Evolutionary conservation across 2,113 vertebrate genomes (phyloP), one percentile per base, ranked within the genome.

Genomic region (Ameiurus melas): DNA sequence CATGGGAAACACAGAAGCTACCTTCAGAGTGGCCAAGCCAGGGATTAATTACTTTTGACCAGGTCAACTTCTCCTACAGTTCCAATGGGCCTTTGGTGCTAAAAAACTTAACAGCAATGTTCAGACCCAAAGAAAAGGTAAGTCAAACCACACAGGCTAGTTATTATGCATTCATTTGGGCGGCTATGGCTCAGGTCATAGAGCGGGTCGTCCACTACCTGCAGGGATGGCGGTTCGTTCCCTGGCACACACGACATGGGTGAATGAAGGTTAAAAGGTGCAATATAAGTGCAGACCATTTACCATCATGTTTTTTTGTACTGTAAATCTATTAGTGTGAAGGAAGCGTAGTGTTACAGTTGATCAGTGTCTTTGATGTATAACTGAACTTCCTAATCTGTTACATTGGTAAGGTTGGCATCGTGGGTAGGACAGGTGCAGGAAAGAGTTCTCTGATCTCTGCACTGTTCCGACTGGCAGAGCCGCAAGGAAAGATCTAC

Each of bases 391-490:
- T 82, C 0, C 43, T 4, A 55, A 43, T 53, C 2, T 51, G 39
- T 62, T 62, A 85, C 30, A 79, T 86, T 90, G 85, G 68, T 0
- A 92, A 99, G 98, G 94, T 99, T 66, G 97, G 98, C 80, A 97
- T 99, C 73, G 97, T 99, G 89, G 98, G 98, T 88, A 95, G 98
- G 92, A 99, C 98, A 0, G 97, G 98, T 51, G 98, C 98, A 12
- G 98, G 98, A 55, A 99, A 99, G 57, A 99, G 98, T 93, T 98
- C 97, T 84, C 93, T 99, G 91, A 96, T 99, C 79, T 96, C 98
- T 0, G 98, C 97, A 60, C 96, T 99, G 84, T 99, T 99, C 91
- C 97, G 97, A 78, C 92, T 99, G 92, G 95, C 96, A 1, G 98
- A 99, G 92, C 97, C 97, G 0, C 94, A 97, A 92, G 98, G 98